These are phyloP conservation scores for Linepithema humile DNA, from an alignment of 1,140 invertebrate species.

Conservation along the genomic window DNA sequence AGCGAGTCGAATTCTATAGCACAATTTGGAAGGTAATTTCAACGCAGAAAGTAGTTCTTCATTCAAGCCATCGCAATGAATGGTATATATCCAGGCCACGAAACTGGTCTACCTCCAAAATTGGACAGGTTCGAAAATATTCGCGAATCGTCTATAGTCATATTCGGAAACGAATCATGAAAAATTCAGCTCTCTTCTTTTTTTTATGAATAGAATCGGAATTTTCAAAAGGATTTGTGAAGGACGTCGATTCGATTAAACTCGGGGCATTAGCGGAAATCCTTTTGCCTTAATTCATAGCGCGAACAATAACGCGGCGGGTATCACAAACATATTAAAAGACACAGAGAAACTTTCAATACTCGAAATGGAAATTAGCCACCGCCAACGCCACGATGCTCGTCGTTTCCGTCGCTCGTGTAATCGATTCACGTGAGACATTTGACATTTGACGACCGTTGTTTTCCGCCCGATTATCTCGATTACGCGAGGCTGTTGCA, in stretches of 20 bases:
- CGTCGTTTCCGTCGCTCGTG: neutral
- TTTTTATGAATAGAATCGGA: neutral
- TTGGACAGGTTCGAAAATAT: neutral
- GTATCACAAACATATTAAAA: neutral
- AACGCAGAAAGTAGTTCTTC: neutral
- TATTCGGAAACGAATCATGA: neutral
- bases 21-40: neutral
- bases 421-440: neutral
- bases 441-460: neutral
- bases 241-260: no score
- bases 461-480: neutral
- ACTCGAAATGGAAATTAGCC: conserved; percentile 29
- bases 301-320: neutral
- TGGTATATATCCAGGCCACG: neutral
- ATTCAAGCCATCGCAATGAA: neutral
- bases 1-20: neutral
- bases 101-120: neutral
- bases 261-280: conserved; percentile 4
- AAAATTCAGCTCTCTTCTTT: conserved; percentile 2
- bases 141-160: neutral
- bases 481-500: neutral
- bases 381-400: neutral
- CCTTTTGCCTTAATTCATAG: neutral
- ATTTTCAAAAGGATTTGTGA: neutral
- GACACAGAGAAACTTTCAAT: neutral